Evolutionary conservation across 2,888 invertebrate genomes (phyloP).

Genomic region (Adelognathus sp.): DNA sequence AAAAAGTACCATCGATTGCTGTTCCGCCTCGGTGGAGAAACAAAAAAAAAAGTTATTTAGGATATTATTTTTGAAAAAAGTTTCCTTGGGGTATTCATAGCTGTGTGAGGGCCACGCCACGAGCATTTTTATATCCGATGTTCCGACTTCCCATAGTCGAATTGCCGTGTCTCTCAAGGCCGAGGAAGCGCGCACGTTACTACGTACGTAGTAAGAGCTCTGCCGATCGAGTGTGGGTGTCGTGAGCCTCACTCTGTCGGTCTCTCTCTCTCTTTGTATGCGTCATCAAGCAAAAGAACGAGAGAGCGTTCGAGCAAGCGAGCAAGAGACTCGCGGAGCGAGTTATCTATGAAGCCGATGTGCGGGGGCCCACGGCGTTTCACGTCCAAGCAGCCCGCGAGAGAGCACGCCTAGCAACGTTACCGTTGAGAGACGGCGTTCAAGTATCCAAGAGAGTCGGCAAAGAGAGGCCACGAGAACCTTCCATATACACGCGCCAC

Average conservation of each 20-base stretch:
- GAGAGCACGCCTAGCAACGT: slow-evolving; percentile 77
- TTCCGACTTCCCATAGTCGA: slow-evolving; percentile 2
- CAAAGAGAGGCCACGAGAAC: slow-evolving; percentile 53
- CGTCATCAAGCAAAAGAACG: slow-evolving; percentile 62
- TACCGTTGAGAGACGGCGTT: slow-evolving; percentile 50
- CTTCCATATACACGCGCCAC: slow-evolving; percentile 60
- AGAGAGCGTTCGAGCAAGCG: no score
- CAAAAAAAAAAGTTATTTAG: not conserved
- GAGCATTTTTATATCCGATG: not conserved
- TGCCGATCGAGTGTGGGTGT: slow-evolving; percentile 34
- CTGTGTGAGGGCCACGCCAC: not conserved
- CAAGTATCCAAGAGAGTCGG: slow-evolving; percentile 32
- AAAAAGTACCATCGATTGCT: not conserved
- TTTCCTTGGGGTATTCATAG: not conserved
- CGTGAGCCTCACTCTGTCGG: slow-evolving; percentile 18
- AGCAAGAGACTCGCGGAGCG: slow-evolving; percentile 45
- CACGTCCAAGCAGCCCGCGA: slow-evolving; percentile 62
- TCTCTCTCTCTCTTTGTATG: slow-evolving; percentile 50
- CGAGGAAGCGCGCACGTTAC: slow-evolving; percentile 71
- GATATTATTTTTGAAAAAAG: not conserved
- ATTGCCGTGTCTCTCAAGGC: slow-evolving; percentile 61
- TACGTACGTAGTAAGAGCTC: slow-evolving; percentile 69
- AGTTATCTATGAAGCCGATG: slow-evolving; percentile 62
- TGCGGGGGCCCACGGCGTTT: slow-evolving; percentile 56
- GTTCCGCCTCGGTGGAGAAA: not conserved